Base-by-base conservation (phyloP, 2,888 invertebrate genomes). In the Yponomeuta plumbellus region DNA sequence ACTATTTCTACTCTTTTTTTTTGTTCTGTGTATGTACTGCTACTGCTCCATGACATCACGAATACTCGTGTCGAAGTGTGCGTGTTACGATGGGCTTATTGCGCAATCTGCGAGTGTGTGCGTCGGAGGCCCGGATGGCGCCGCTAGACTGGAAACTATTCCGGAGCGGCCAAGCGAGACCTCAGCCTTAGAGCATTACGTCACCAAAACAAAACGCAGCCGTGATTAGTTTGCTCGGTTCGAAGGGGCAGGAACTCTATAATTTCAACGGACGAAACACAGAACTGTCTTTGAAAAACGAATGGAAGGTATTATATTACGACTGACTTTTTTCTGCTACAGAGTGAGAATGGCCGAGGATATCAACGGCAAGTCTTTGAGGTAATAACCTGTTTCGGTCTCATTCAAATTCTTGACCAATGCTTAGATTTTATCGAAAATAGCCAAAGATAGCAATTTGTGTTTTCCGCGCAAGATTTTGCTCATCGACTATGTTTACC, bases 101-200 rank as follows among this genome's bases (percentile, higher is more conserved):
- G 58, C 59, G 59, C 66, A 65, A 65, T 58, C 57, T 21, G 56
- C 64, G 63, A 64, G 59, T 69, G 65, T 68, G 66, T 65, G 58
- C 70, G 34, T 34, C 8, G 34, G 34, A 34, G 5, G 34, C 34
- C 34, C 34, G 61, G 70, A 63, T 23, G 67, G 58, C 67, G 71
- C 71, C 58, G 72, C 68, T 67, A 79, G 77, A 80, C 76, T 79
- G 75, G 76, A 78, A 80, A 77, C 74, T 74, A 75, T 78, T 75
- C 73, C 70, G 66, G 68, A 65, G 72, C 76, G 70, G 71, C 74
- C 74, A 74, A 73, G 77, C 80, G 75, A 69, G 70, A 73, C 77
- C 75, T 72, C 70, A 70, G 69, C 64, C 44, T 52, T 52, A 52
- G 17, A 52, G 70, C 66, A 70, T 74, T 74, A 71, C 73, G 70